Evolutionary conservation across 2,113 vertebrate species (phyloP).

Genomic region (Baryphthengus martii): DNA sequence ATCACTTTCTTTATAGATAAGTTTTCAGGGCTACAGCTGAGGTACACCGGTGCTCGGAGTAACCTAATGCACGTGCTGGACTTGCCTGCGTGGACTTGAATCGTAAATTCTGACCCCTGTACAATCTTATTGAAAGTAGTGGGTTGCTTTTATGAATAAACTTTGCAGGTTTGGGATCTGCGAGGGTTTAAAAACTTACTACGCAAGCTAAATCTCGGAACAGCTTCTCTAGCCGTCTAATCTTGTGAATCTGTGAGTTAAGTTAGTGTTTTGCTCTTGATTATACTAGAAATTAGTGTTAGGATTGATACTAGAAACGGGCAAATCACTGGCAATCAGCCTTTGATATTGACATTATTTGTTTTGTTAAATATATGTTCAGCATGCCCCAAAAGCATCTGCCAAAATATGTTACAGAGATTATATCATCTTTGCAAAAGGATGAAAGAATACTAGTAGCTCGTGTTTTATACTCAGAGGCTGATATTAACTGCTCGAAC

Average conservation of each 20-base stretch:
- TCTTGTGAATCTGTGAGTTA: not conserved
- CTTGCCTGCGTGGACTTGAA: not conserved
- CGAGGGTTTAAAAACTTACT: not conserved
- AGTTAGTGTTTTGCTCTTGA: not conserved
- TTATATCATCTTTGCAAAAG: not conserved
- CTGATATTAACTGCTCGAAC: slow-evolving; percentile 52
- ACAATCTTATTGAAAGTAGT: not conserved
- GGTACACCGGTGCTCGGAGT: not conserved
- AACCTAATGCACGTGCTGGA: not conserved
- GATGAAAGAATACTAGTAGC: slow-evolving; percentile 3
- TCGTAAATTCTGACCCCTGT: not conserved
- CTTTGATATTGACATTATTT: not conserved
- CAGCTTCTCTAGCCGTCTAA: not conserved
- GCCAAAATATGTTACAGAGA: not conserved
- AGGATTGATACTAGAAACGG: not conserved
- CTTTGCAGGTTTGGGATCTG: not conserved
- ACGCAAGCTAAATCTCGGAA: not conserved
- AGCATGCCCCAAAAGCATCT: not conserved
- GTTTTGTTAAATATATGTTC: not conserved
- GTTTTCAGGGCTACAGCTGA: not conserved
- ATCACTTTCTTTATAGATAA: not conserved
- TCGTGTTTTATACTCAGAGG: slow-evolving; percentile 48
- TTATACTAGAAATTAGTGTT: not conserved
- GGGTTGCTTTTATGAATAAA: not conserved
- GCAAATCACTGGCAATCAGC: not conserved